phyloP scores from a whole-genome alignment of 1,140 invertebrate species.

The Psilanteris sp. region DNA sequence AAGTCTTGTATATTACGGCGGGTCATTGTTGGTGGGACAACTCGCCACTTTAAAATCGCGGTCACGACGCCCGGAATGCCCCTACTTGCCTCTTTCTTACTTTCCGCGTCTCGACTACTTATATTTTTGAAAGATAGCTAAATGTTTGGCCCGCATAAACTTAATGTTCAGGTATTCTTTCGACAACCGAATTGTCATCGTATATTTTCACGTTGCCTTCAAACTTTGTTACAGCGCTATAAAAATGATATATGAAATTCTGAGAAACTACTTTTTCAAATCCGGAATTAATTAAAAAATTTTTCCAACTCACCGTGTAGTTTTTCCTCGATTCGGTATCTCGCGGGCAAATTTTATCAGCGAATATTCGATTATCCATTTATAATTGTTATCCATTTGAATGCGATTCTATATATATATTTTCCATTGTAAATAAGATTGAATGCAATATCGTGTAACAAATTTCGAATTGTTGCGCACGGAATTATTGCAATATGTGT shows the following conservation, averaged over 20 bases:
- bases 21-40: constrained; percentile 34
- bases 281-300: constrained; percentile 4
- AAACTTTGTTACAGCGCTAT: constrained; percentile 16
- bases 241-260: constrained; percentile 14
- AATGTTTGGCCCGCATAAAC: constrained; percentile 45
- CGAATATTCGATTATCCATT: too few relatives aligned
- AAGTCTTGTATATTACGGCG: constrained; percentile 30
- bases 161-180: constrained; percentile 18
- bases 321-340: too few relatives aligned
- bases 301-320: not conserved
- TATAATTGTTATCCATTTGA: too few relatives aligned
- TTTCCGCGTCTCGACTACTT: constrained; percentile 19
- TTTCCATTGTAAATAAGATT: too few relatives aligned
- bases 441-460: too few relatives aligned
- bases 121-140: constrained; percentile 36
- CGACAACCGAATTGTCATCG: constrained; percentile 29
- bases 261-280: not conserved
- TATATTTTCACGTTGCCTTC: constrained; percentile 20
- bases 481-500: too few relatives aligned
- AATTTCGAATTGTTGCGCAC: too few relatives aligned
- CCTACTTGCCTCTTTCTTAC: constrained; percentile 10
- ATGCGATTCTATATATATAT: too few relatives aligned
- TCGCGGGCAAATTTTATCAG: too few relatives aligned
- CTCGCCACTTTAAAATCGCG: constrained; percentile 47
- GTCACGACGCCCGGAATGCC: constrained; percentile 38